Percentiles rank a stretch among this genome's conserved stretches.
phyloP scores from a whole-genome alignment of 2,797 vertebrate species.

The Sebastes oblongus region DNA sequence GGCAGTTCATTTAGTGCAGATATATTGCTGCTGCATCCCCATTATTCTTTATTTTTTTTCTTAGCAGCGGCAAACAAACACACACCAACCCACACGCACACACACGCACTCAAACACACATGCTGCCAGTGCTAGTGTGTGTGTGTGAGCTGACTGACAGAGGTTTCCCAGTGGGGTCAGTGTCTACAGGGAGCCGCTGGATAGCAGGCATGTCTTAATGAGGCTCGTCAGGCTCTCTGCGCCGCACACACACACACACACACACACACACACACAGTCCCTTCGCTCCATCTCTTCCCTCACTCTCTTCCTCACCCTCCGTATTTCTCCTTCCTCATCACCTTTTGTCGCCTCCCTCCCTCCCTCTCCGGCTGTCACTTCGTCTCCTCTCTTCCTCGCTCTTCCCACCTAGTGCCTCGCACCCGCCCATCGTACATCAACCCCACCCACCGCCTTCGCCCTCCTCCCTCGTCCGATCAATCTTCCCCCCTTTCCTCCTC shows the following conservation, averaged over 20 bases:
- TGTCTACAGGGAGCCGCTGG: conserved; percentile 60
- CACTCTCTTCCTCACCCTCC: not conserved
- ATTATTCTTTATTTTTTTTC: not conserved
- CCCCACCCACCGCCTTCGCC: conserved; percentile 12
- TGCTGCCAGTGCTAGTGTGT: not conserved
- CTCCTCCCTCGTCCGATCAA: conserved; percentile 33
- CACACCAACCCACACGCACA: not conserved
- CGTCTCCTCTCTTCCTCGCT: not conserved
- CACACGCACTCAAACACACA: not conserved
- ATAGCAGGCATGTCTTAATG: conserved; percentile 72
- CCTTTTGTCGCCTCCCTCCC: conserved; percentile 3
- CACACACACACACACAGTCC: conserved; percentile 8
- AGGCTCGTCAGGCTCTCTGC: conserved; percentile 67
- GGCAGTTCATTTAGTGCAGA: not conserved
- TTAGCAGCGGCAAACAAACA: not conserved
- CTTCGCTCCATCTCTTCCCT: conserved; percentile 4
- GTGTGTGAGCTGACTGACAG: conserved; percentile 56
- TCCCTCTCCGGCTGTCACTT: conserved; percentile 19
- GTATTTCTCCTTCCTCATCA: conserved; percentile 48
- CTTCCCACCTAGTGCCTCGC: conserved; percentile 10
- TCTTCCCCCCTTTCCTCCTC: conserved; percentile 30
- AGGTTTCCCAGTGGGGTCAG: conserved; percentile 67
- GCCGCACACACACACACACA: conserved; percentile 18
- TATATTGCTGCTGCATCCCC: not conserved
- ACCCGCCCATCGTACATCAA: conserved; percentile 18